These are phyloP conservation scores for Argyra leucocephala DNA, from an alignment of 2,888 invertebrate species.

Conservation along the genomic window DNA sequence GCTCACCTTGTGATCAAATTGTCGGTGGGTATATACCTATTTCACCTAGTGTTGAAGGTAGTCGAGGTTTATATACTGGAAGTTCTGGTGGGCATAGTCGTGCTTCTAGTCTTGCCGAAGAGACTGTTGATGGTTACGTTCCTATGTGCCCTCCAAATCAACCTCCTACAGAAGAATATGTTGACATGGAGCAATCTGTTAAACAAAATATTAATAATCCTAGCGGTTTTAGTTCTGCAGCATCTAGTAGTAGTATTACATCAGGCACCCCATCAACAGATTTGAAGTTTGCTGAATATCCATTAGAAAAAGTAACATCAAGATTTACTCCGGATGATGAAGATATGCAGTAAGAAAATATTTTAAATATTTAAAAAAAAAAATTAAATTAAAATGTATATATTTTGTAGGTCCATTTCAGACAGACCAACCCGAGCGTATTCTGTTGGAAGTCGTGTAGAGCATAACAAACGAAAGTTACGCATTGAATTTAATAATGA, in stretches of 20 bases:
- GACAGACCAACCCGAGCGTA: conserved; percentile 65
- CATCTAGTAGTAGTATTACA: conserved; percentile 64
- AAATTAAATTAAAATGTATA: neutral
- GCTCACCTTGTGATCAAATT: conserved; percentile 44
- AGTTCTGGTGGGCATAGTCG: conserved; percentile 52
- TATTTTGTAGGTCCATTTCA: conserved; percentile 31
- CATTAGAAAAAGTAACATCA: conserved; percentile 69
- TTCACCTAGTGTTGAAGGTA: conserved; percentile 43
- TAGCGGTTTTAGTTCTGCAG: conserved; percentile 49
- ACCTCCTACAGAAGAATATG: conserved; percentile 43
- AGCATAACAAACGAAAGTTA: conserved; percentile 50
- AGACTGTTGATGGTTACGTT: conserved; percentile 51
- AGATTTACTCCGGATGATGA: conserved; percentile 58
- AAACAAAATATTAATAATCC: conserved; percentile 24
- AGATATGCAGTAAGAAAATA: conserved; percentile 39
- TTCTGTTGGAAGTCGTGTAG: conserved; percentile 75
- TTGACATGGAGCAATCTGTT: conserved; percentile 50
- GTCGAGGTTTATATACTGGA: conserved; percentile 30
- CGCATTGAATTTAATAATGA: conserved; percentile 43
- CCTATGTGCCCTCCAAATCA: conserved; percentile 54
- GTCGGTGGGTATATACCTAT: conserved; percentile 47
- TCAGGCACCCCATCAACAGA: conserved; percentile 77
- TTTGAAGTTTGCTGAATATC: conserved; percentile 64
- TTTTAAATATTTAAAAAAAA: neutral
- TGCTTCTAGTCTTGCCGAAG: conserved; percentile 52